Base-by-base conservation (phyloP, 2,797 vertebrate genomes). In the Myotis myotis region DNA sequence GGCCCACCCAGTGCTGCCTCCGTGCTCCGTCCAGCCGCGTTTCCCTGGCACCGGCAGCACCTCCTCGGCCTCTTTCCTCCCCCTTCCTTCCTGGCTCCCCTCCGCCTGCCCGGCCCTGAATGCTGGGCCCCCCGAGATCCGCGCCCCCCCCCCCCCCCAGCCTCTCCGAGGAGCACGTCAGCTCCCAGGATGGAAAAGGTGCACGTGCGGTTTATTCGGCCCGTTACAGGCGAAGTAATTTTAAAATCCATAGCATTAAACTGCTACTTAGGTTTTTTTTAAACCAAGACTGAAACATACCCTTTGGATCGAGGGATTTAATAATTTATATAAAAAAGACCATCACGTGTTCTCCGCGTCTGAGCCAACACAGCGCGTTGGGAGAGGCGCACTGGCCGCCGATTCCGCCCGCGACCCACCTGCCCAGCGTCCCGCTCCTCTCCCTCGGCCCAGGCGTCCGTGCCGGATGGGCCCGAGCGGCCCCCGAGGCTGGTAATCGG, bases 301-400 rank as follows among this genome's bases (percentile, higher is more conserved):
- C 36, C 71, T 92, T 78, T n/a, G 57, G 20, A 89, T 55, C 51
- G 20, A 86, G 74, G 57, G 83, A 87, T 91, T 91, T 85, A 93
- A 66, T 72, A 47, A 88, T 82, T 87, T 89, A 57, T 85, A 30
- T 47, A 49, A 53, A 20, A 57, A 89, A 66, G 49, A 28, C 1
- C n/a, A 74, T 70, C 49, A 36, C 28, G 68, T 60, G 84, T 55
- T 30, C 19, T 86, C 62, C 20, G 55, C 66, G 95, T 33, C 23
- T 30, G 64, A 41, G 30, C 6, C 38, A 51, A 19, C 80, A 41
- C 55, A 28, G 25, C 53, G 55, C 60, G 4, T 78, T 57, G 60
- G 44, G 60, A 55, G n/a, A 33, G 33, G 5, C 83, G 38, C 71
- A 1, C 41, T 80, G 55, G 9, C 55, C 55, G 15, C 55, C 23